A percentile compares a stretch with the other conserved stretches of the same genome.
Conservation (phyloP, 2,113 vertebrate genomes). For the Nothobranchius furzeri region DNA sequence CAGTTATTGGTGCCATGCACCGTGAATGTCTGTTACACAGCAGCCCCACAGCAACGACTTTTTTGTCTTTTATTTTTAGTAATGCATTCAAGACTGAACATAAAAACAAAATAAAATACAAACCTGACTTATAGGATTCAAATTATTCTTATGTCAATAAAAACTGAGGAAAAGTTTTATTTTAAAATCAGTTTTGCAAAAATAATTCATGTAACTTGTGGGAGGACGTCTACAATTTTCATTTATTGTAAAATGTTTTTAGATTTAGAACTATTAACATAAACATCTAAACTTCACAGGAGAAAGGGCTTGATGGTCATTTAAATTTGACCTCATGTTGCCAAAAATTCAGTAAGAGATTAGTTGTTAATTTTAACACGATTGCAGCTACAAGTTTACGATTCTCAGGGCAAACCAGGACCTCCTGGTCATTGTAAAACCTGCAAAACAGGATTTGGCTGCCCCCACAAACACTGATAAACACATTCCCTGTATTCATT, state of each 20-base stretch:
- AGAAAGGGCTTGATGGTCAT: too few relatives aligned
- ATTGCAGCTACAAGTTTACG: background rate
- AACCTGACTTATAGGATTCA: conserved; percentile 5
- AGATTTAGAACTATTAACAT: too few relatives aligned
- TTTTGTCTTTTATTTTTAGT: background rate
- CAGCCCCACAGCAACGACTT: conserved; percentile 17
- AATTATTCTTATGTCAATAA: background rate
- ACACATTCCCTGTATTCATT: too few relatives aligned
- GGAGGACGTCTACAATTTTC: too few relatives aligned
- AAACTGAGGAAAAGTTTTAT: background rate
- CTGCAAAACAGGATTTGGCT: background rate
- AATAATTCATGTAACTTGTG: too few relatives aligned
- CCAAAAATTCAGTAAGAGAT: too few relatives aligned
- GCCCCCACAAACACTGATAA: background rate
- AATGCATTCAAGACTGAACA: conserved; percentile 29
- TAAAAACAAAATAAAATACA: conserved; percentile 37
- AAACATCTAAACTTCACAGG: too few relatives aligned
- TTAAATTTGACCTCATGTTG: too few relatives aligned
- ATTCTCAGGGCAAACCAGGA: background rate
- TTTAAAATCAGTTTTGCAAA: too few relatives aligned
- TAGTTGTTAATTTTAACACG: too few relatives aligned
- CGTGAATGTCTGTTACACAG: conserved; percentile 39
- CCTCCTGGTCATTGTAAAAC: background rate
- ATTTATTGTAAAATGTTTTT: too few relatives aligned
- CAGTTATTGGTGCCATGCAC: conserved; percentile 71